Percentiles rank a stretch among this genome's conserved stretches.
Conservation (phyloP, 2,113 vertebrate species). For the Forbesichthys papilliferus region DNA sequence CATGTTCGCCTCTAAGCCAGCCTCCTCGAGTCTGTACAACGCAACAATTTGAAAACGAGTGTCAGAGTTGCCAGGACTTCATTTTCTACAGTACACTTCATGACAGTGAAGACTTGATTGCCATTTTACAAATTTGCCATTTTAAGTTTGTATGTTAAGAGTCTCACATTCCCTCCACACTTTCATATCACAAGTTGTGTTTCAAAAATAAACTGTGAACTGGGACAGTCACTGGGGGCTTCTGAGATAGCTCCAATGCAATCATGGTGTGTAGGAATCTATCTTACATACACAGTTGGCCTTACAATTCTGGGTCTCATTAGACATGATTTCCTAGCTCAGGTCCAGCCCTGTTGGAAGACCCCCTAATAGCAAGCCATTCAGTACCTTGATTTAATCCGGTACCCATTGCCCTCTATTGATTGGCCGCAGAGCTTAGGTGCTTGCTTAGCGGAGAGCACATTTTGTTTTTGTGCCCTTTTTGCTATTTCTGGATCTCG, state of each 20-base stretch:
- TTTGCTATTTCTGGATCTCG: slow-evolving; percentile 25
- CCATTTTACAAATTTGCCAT: slow-evolving; percentile 30
- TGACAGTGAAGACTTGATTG: slow-evolving; percentile 46
- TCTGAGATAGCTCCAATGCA: too few species aligned
- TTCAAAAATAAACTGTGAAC: too few species aligned
- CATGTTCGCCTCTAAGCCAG: slow-evolving; percentile 57
- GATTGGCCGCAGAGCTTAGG: slow-evolving; percentile 32
- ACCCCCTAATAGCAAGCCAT: slow-evolving; percentile 25
- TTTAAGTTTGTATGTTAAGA: too few species aligned
- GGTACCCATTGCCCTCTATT: slow-evolving; percentile 25
- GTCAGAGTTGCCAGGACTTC: slow-evolving; percentile 22
- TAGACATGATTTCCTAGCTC: not conserved
- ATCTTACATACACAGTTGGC: not conserved
- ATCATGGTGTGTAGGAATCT: not conserved
- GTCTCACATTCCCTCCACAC: too few species aligned
- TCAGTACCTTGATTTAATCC: slow-evolving; percentile 33
- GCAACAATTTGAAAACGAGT: slow-evolving; percentile 17
- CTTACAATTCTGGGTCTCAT: slow-evolving; percentile 3
- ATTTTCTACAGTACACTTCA: slow-evolving; percentile 57
- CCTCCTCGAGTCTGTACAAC: slow-evolving; percentile 39
- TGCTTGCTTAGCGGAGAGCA: not conserved
- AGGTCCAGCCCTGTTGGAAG: slow-evolving; percentile 16
- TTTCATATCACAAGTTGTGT: too few species aligned
- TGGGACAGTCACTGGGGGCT: too few species aligned
- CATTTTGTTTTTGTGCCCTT: slow-evolving; percentile 42